Evolutionary conservation across 2,113 vertebrate genomes (phyloP).

Genomic region (Corythaixoides concolor): DNA sequence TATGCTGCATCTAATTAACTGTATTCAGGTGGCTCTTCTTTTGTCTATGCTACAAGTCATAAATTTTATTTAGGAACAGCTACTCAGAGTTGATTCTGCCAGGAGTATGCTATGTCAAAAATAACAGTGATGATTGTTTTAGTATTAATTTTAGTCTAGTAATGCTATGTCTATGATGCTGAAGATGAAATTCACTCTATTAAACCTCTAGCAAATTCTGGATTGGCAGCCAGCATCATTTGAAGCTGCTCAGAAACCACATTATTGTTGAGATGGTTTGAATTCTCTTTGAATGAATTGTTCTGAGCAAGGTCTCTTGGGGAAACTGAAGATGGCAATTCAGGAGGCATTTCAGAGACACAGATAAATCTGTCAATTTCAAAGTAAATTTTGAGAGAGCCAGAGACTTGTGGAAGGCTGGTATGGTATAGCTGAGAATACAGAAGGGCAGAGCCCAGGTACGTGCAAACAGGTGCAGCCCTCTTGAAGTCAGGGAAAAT

Average conservation of each 20-base stretch:
- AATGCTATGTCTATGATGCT: neutral
- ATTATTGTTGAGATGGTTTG: neutral
- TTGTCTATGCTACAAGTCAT: neutral
- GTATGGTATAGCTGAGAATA: neutral
- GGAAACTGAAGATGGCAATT: neutral
- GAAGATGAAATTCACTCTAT: neutral
- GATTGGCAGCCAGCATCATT: neutral
- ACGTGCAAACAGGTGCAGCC: neutral
- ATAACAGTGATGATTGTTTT: neutral
- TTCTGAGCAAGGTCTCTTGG: neutral
- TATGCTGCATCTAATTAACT: neutral
- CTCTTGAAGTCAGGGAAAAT: conserved; percentile 6
- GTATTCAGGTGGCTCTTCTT: neutral
- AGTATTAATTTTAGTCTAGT: neutral
- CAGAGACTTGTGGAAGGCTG: neutral
- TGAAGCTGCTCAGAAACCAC: neutral
- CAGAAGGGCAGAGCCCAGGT: neutral
- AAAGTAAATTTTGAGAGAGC: neutral
- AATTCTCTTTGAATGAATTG: neutral
- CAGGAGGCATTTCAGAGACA: neutral
- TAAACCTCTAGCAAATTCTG: neutral
- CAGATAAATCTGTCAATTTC: neutral
- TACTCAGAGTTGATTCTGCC: neutral
- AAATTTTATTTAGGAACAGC: neutral
- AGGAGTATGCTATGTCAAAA: neutral